Base-by-base conservation (phyloP, 1,140 invertebrate species). In the Heliconius nattereri region DNA sequence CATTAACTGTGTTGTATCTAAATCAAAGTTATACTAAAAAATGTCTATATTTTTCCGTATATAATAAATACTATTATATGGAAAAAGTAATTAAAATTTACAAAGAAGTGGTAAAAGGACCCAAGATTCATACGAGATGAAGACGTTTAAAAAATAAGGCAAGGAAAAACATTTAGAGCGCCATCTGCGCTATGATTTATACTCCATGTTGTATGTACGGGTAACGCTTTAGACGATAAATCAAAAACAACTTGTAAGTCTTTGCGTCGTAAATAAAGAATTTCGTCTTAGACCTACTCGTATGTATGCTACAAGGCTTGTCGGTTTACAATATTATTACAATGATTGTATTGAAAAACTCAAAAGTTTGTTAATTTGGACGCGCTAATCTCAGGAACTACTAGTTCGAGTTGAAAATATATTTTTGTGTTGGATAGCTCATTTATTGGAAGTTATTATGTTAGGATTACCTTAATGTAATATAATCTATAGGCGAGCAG, bases 121-220 rank as follows among this genome's bases (percentile, higher is more conserved):
- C 71, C 29, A 35, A 71, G 35, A 71, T 37, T 37, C 71, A 71
- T n/a, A 71, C 71, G 35, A 37, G 60, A 66, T 26, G 71, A 37
- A 72, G 79, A 79, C 74, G 73, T 57, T 54, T 75, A 20, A 57
- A 75, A 75, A 54, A 75, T 49, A 54, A 75, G 45, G 45, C 75
- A 78, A 57, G 54, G 54, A 73, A 85, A 83, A 83, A 83, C 81
- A 81, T 83, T 78, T 66, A 77, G 85, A 78, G 80, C 84, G 79
- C 85, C 90, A 91, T 90, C 88, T 91, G 90, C 83, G 87, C 82
- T 88, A 85, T 91, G 89, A 91, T 91, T 91, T 91, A 91, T 90
- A 84, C 82, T 81, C 84, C 78, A 80, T 88, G 87, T 89, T 88
- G 88, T 66, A 66, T 66, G 26, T 66, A 66, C 86, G 23, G 71